phyloP scores from a whole-genome alignment of 2,113 vertebrate species.

The cat (Felis catus) region DNA sequence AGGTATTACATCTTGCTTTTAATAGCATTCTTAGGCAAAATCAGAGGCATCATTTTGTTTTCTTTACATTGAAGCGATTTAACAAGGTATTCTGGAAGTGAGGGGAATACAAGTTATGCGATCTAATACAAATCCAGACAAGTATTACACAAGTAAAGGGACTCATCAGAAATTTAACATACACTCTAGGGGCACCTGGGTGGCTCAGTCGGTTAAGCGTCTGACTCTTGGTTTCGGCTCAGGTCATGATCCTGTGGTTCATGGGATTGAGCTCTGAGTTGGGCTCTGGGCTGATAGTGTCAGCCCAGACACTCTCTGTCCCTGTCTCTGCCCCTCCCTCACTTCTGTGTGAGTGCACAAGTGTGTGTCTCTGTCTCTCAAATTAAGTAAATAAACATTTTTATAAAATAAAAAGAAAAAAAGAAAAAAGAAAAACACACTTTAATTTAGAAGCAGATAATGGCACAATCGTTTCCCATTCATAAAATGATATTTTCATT shows the following conservation, averaged over 20 bases:
- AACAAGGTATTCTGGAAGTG: not conserved
- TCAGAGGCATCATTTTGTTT: not conserved
- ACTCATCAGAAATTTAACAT: constrained; percentile 66
- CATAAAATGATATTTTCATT: not conserved
- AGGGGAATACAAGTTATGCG: not conserved
- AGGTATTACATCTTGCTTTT: not conserved
- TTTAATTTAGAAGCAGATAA: not conserved
- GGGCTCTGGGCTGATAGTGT: too few species aligned
- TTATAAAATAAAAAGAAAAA: too few species aligned
- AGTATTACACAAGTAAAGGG: constrained; percentile 10
- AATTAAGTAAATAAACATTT: too few species aligned
- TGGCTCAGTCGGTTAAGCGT: too few species aligned
- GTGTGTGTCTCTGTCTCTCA: too few species aligned
- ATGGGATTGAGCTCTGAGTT: too few species aligned
- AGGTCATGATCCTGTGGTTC: too few species aligned
- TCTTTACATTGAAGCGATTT: not conserved
- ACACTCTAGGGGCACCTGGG: not conserved
- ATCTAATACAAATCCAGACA: not conserved
- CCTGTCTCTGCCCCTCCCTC: too few species aligned
- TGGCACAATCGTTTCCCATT: not conserved
- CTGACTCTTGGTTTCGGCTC: too few species aligned
- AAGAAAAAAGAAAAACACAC: constrained; percentile 65
- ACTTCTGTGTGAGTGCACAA: too few species aligned
- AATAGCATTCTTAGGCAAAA: not conserved
- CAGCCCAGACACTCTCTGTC: too few species aligned